Evolutionary conservation across 2,113 vertebrate species (phyloP).

Genomic region (Brachirus orientalis): DNA sequence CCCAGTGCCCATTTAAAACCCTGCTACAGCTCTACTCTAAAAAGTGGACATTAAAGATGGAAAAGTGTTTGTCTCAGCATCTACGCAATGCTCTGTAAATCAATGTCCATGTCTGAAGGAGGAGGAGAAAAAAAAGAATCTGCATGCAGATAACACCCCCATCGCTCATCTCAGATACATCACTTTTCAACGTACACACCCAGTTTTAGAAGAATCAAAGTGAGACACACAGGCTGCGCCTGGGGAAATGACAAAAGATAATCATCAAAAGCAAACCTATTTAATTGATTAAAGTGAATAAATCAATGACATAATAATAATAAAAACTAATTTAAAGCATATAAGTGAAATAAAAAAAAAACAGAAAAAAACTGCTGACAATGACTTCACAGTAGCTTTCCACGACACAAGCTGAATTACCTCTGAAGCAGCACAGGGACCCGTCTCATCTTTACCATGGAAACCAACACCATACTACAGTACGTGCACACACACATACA

Average conservation of each 20-base stretch:
- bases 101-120: constrained; percentile 28
- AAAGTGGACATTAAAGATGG: neutral
- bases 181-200: constrained; percentile 67
- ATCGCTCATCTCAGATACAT: constrained; percentile 47
- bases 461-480: constrained; percentile 77
- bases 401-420: constrained; percentile 63
- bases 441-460: constrained; percentile 79
- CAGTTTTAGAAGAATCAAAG: constrained; percentile 61
- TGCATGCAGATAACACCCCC: constrained; percentile 57
- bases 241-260: too few species aligned
- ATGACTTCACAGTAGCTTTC: constrained; percentile 63
- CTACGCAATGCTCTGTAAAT: constrained; percentile 6
- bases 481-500: constrained; percentile 57
- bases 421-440: constrained; percentile 67
- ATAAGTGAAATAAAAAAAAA: constrained; percentile 16
- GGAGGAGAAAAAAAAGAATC: constrained; percentile 18
- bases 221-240: neutral
- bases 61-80: constrained; percentile 45
- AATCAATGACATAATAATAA: too few species aligned
- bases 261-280: too few species aligned
- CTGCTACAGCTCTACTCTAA: neutral
- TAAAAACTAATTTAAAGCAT: too few species aligned
- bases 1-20: too few species aligned
- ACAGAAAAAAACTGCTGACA: neutral
- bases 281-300: too few species aligned